Evolutionary conservation across 2,888 invertebrate species (phyloP), one percentile per base, ranked within the genome.

Genomic region (Hedya salicella): DNA sequence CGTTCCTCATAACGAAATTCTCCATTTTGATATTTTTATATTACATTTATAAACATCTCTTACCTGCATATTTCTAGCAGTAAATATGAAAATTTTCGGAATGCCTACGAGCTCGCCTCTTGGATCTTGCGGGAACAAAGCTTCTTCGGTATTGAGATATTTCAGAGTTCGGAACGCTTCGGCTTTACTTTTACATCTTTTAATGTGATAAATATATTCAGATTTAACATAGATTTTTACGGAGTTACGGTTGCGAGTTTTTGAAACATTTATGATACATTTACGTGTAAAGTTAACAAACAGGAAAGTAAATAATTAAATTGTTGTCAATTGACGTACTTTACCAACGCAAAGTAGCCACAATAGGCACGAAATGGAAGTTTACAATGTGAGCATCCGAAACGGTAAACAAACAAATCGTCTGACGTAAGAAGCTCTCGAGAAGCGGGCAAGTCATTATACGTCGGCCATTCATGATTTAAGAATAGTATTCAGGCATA

Each of bases 21-120:
- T 88, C 88, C 89, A 86, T 92, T 92, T 92, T 92, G 91, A 92
- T 93, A 92, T 92, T 77, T 75, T 76, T 92, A 91, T 92, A 92
- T 91, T 92, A 92, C 90, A 92, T 91, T 88, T 88, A 85, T 91
- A 86, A 91, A 89, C 88, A 86, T 89, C 88, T 86, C 85, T 86
- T 92, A 93, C 93, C 93, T 93, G 93, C 92, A 93, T 92, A 92
- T 92, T 92, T 92, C 86, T 88, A 86, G 86, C 90, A 87, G 90
- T 92, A 93, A 92, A 92, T 93, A 93, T 93, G 93, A 93, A 92
- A 92, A 93, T 93, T 87, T 89, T 87, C 81, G 82, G 87, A 90
- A 92, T 92, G 87, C 88, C 88, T 86, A 81, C 85, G 83, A 87
- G 82, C 86, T 83, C 81, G 81, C 75, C 81, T 80, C 82, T 76